A percentile compares a stretch with the other conserved stretches of the same genome.
phyloP scores from a whole-genome alignment of 2,888 invertebrate species.

The Nephrotoma guestfalica region DNA sequence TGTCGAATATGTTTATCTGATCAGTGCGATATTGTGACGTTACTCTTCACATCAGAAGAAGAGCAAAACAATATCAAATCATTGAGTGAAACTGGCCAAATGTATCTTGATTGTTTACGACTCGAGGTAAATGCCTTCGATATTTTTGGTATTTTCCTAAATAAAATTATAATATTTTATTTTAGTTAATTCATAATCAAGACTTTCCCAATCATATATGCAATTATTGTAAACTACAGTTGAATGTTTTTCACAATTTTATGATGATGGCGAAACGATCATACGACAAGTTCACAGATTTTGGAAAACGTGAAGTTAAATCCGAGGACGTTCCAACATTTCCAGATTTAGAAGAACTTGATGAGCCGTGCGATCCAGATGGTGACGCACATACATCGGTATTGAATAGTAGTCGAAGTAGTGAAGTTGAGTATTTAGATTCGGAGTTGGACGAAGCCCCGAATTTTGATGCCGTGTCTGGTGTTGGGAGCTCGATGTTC shows the following conservation, averaged over 20 bases:
- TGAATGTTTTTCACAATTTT: conserved; percentile 21
- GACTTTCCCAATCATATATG: conserved; percentile 18
- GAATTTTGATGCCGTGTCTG: neutral
- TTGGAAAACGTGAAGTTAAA: neutral
- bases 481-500: neutral
- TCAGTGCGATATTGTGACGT: neutral
- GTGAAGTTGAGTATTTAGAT: conserved; percentile 1
- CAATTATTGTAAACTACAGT: conserved; percentile 20
- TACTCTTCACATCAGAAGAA: neutral
- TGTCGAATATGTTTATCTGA: conserved; percentile 1
- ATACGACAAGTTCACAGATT: conserved; percentile 4
- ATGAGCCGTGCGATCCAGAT: neutral
- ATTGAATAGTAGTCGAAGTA: neutral
- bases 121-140: neutral
- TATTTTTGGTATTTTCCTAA: neutral
- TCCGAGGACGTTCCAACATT: neutral
- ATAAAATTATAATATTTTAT: neutral
- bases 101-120: neutral
- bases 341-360: neutral
- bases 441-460: neutral
- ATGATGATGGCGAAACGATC: conserved; percentile 17
- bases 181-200: conserved; percentile 9
- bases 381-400: neutral
- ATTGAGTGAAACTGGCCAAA: neutral
- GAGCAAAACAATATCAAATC: neutral